Conservation (phyloP, 2,888 invertebrate species). For the Thumatha senex region DNA sequence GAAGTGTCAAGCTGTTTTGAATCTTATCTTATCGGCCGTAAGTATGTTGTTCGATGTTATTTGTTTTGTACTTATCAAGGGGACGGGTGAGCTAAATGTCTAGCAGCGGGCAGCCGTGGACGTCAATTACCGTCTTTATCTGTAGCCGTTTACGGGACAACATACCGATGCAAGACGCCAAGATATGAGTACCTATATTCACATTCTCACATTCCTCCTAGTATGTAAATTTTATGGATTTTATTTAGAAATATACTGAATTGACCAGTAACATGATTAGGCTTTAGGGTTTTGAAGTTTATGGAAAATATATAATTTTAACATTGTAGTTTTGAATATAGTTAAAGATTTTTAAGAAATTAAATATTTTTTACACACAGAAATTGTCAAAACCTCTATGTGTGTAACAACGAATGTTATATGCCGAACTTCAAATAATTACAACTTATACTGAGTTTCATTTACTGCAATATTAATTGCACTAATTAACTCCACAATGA, state of each 20-base stretch:
- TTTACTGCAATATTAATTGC: background rate
- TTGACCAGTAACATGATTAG: too few species aligned
- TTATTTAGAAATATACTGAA: too few species aligned
- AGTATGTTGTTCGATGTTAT: conserved; percentile 33
- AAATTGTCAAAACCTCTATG: too few species aligned
- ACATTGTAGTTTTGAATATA: too few species aligned
- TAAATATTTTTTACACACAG: too few species aligned
- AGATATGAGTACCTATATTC: conserved; percentile 18
- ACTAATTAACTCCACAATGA: background rate
- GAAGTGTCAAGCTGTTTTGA: conserved; percentile 29
- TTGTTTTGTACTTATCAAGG: conserved; percentile 45
- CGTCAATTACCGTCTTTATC: conserved; percentile 74
- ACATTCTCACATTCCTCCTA: conserved; percentile 35
- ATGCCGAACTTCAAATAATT: too few species aligned
- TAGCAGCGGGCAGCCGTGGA: conserved; percentile 56
- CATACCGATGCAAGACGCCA: conserved; percentile 34
- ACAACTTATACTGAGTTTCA: background rate
- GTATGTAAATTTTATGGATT: conserved; percentile 21
- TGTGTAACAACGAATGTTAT: too few species aligned
- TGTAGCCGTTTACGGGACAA: conserved; percentile 48
- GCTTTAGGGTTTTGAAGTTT: too few species aligned
- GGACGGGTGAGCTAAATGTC: conserved; percentile 68
- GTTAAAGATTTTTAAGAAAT: too few species aligned
- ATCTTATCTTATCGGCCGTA: conserved; percentile 24
- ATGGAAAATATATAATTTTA: too few species aligned